These are phyloP conservation scores for Leiothrix lutea DNA, from an alignment of 2,113 vertebrate genomes.

Conservation along the genomic window DNA sequence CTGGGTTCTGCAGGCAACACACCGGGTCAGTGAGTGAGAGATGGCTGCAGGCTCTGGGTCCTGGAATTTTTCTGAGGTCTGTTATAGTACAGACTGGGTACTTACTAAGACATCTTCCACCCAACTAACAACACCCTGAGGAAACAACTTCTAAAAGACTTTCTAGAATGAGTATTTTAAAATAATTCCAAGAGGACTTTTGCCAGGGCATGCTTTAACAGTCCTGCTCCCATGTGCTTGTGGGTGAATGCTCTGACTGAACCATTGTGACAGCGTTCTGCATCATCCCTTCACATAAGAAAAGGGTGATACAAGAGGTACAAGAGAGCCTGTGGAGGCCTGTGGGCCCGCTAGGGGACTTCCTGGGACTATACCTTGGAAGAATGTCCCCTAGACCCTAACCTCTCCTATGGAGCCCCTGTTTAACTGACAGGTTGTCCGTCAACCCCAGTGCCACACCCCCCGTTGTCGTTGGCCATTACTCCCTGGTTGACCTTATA, in stretches of 20 bases:
- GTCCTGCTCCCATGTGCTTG: rapidly evolving
- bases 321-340: slow-evolving; percentile 79
- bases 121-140: neutral
- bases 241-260: neutral
- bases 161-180: neutral
- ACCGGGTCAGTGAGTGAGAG: neutral
- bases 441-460: too few relatives aligned
- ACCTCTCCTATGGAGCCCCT: too few relatives aligned
- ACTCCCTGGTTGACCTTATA: too few relatives aligned
- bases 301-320: slow-evolving; percentile 64
- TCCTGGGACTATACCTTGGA: too few relatives aligned
- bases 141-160: neutral
- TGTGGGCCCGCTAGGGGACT: too few relatives aligned
- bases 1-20: neutral
- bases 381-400: too few relatives aligned
- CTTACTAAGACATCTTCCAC: neutral
- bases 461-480: too few relatives aligned
- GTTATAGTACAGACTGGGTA: neutral
- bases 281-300: neutral
- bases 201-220: too few relatives aligned
- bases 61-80: neutral
- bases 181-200: neutral
- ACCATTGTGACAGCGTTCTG: neutral
- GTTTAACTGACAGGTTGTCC: too few relatives aligned
- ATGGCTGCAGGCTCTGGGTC: neutral